A percentile compares a stretch with the other conserved stretches of the same genome.
These are phyloP conservation scores for Hemibagrus guttatus DNA, from an alignment of 2,797 vertebrate species.

Conservation along the genomic window DNA sequence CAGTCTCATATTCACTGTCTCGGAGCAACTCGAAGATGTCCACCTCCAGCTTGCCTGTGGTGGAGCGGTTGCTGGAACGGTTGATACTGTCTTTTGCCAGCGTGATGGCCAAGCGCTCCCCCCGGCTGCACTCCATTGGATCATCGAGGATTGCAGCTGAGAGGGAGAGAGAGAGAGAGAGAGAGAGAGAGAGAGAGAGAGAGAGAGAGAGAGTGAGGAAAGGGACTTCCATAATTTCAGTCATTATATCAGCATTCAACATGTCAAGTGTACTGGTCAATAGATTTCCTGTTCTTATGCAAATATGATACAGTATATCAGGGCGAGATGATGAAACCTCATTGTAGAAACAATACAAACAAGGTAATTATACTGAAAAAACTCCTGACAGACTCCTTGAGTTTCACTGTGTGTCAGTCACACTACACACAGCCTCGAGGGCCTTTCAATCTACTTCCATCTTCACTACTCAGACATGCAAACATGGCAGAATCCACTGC, in stretches of 20 bases:
- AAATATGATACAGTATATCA: neutral
- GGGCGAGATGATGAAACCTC: neutral
- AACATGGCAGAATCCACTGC: neutral
- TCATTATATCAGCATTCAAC: neutral
- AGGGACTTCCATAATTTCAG: neutral
- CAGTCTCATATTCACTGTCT: slow-evolving; percentile 98
- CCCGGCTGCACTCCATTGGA: slow-evolving; percentile 98
- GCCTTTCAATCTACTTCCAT: neutral
- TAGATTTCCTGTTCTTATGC: neutral
- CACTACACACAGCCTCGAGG: neutral
- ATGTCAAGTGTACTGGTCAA: neutral
- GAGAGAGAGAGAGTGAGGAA: neutral
- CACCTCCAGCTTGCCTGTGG: slow-evolving; percentile 93
- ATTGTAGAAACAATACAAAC: neutral
- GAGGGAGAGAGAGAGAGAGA: slow-evolving; percentile 32
- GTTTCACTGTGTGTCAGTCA: neutral
- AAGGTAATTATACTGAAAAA: neutral
- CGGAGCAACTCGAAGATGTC: slow-evolving; percentile 97
- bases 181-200: slow-evolving; percentile 13
- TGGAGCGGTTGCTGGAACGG: slow-evolving; percentile 86
- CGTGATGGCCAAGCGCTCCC: slow-evolving; percentile 96
- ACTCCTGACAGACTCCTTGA: neutral
- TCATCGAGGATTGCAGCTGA: slow-evolving; percentile 97
- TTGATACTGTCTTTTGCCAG: slow-evolving; percentile 98
- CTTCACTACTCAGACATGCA: neutral